Base-by-base conservation (phyloP, 2,888 invertebrate genomes). In the Margaritifera margaritifera region DNA sequence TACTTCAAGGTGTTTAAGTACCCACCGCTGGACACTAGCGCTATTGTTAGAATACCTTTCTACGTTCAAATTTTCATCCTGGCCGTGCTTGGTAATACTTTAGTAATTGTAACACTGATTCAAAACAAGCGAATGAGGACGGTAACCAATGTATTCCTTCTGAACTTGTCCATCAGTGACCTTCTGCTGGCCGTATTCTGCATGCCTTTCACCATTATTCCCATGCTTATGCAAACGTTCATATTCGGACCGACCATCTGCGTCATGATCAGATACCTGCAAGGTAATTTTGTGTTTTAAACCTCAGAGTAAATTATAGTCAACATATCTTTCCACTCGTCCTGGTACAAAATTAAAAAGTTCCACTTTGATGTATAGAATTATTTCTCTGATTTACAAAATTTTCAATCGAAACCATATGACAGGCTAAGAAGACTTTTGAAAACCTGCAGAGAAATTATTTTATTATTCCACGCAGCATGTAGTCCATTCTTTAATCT, bases 111-210 rank as follows among this genome's bases (percentile, higher is more conserved):
- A 52, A 92, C 92, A 1, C 87, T 92, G 52, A 85, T 90, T 11
- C 90, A 91, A 82, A 91, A 92, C 83, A 86, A 89, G 65, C 83
- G 90, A 51, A 91, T 92, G 91, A 79, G 91, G 55, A 91, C 91
- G 3, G 90, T 91, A 54, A 92, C 91, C 27, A 92, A 92, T 78
- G 90, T 92, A 27, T 92, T 92, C 78, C 83, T 91, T 19, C 78
- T 90, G 22, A 89, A 90, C 85, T 82, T 91, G 80, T 92, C 93
- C 62, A 91, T 94, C 53, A 93, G 93, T 61, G 95, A 95, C 86
- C 92, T 95, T 71, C 91, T 95, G 61, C 91, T 95, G 61, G 94
- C 94, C 0, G 94, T 95, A 0, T 94, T 95, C 87, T 95, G 95
- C 86, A 93, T 95, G 91, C 94, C 94, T 1, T 93, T 94, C 81